Conservation (phyloP, 2,888 invertebrate species). For the Hemithea aestivaria region DNA sequence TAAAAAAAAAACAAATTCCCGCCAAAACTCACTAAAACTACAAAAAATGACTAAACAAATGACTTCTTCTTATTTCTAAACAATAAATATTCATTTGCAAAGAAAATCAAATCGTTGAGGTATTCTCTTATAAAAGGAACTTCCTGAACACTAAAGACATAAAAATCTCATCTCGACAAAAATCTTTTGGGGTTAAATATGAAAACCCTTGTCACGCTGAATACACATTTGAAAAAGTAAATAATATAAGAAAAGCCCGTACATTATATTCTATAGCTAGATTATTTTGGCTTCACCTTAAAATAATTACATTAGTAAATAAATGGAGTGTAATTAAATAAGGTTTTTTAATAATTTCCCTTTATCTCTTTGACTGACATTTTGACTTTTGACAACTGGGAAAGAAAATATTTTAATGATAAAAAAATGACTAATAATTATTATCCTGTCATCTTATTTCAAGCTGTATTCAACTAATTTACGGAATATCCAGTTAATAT, state of each 20-base stretch:
- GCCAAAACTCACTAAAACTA: conserved; percentile 44
- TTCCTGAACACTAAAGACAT: conserved; percentile 28
- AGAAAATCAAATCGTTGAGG: conserved; percentile 53
- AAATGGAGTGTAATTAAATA: no score
- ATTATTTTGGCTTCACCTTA: conserved; percentile 37
- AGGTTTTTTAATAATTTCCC: no score
- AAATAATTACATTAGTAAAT: no score
- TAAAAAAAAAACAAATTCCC: conserved; percentile 24
- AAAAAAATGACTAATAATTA: no score
- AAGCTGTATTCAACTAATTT: no score
- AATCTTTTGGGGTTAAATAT: no score
- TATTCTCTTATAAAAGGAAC: conserved; percentile 58
- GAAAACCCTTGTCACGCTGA: no score
- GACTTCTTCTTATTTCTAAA: conserved; percentile 63
- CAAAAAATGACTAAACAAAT: conserved; percentile 71
- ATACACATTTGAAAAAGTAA: no score
- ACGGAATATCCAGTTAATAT: no score
- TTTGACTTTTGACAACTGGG: no score
- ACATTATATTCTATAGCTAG: conserved; percentile 6
- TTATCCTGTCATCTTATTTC: no score
- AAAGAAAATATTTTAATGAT: neutral
- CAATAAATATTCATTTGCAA: conserved; percentile 53
- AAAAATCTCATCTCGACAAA: conserved; percentile 9
- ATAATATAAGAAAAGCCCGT: neutral
- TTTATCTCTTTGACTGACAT: no score